Conservation (phyloP, 2,797 vertebrate species). For the Chrysocyon brachyurus region DNA sequence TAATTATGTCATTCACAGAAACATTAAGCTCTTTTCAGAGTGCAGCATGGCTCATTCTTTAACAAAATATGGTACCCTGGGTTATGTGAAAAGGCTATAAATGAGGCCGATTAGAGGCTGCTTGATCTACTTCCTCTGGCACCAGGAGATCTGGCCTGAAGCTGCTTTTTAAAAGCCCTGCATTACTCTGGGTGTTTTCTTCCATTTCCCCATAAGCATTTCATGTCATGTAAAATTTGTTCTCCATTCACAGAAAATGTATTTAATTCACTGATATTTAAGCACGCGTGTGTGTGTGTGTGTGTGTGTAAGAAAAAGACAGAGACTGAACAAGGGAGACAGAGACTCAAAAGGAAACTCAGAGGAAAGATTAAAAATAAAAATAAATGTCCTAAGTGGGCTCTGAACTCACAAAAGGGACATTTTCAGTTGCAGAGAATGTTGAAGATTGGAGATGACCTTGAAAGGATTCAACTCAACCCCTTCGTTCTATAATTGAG, state of each 20-base stretch:
- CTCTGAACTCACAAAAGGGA: neutral
- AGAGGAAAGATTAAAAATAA: constrained; percentile 45
- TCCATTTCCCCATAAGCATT: neutral
- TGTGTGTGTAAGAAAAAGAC: neutral
- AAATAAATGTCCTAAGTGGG: neutral
- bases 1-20: constrained; percentile 79
- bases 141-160: constrained; percentile 8
- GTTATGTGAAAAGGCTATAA: constrained; percentile 64
- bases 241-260: constrained; percentile 41
- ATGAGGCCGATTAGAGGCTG: constrained; percentile 40
- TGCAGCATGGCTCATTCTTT: neutral
- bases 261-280: constrained; percentile 40
- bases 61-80: neutral
- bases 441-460: neutral
- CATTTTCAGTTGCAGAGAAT: neutral
- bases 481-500: constrained; percentile 10
- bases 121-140: constrained; percentile 2
- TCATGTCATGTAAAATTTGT: neutral
- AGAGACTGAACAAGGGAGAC: neutral
- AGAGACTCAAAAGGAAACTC: neutral
- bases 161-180: neutral
- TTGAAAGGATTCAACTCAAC: neutral
- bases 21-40: constrained; percentile 78
- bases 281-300: neutral
- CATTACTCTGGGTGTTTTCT: neutral